These are phyloP conservation scores for Amia ocellicauda DNA, from an alignment of 2,113 vertebrate species.

Conservation along the genomic window DNA sequence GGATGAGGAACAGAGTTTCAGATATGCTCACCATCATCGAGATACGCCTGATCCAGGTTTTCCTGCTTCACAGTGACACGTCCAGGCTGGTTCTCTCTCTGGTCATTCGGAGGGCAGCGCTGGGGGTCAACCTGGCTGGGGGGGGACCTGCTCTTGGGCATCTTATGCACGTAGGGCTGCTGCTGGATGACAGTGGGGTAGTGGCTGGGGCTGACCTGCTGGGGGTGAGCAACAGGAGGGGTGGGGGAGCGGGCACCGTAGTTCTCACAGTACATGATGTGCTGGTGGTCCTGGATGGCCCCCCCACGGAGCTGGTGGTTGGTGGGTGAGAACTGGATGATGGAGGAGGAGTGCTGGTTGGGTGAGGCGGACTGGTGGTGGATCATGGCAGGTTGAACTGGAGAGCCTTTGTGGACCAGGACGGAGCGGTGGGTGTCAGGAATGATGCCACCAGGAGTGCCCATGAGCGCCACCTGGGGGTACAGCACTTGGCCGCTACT, in stretches of 20 bases:
- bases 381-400: slow-evolving; percentile 63
- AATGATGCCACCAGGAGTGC: slow-evolving; percentile 53
- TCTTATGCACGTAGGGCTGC: slow-evolving; percentile 64
- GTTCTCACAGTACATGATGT: slow-evolving; percentile 86
- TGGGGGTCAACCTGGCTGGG: slow-evolving; percentile 53
- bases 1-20: no score
- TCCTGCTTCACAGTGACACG: slow-evolving; percentile 94
- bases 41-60: slow-evolving; percentile 93
- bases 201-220: slow-evolving; percentile 61
- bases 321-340: slow-evolving; percentile 92
- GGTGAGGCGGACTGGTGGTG: slow-evolving; percentile 47
- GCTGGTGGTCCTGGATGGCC: slow-evolving; percentile 75
- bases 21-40: slow-evolving; percentile 88
- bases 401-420: slow-evolving; percentile 83
- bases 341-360: slow-evolving; percentile 76
- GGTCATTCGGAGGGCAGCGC: slow-evolving; percentile 63
- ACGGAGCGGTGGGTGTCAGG: slow-evolving; percentile 87
- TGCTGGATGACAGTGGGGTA: slow-evolving; percentile 91
- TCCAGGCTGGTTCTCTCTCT: slow-evolving; percentile 59
- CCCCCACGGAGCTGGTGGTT: slow-evolving; percentile 78
- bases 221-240: slow-evolving; percentile 55
- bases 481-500: slow-evolving; percentile 77
- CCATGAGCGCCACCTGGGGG: slow-evolving; percentile 67
- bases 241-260: slow-evolving; percentile 64
- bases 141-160: slow-evolving; percentile 44